Evolutionary conservation across 64 coral and sea anemone species (phyloP).

Genomic region (Montipora sp.): DNA sequence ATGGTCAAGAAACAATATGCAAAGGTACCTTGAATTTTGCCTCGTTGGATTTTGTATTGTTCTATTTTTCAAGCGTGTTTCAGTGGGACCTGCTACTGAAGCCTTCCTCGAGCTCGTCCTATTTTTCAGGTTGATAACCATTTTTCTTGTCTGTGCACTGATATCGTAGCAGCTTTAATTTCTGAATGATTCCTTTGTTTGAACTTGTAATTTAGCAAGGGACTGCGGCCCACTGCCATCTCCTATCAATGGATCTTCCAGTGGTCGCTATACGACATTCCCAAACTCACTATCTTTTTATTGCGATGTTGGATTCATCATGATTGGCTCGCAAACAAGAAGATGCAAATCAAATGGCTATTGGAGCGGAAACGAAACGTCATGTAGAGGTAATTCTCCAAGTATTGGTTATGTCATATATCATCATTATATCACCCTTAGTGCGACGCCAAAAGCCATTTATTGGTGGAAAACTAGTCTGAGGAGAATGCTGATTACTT

Average conservation of each 20-base stretch:
- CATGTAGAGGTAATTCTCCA: conserved; percentile 24
- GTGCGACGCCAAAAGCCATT: no score
- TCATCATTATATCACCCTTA: no score
- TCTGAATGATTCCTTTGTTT: not conserved
- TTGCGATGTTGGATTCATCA: conserved; percentile 59
- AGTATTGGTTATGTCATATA: no score
- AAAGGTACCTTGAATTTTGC: not conserved
- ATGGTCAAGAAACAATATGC: conserved; percentile 15
- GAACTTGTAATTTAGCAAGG: conserved; percentile 28
- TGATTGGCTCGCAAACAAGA: conserved; percentile 54
- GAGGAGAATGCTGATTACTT: not conserved
- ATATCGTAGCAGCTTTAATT: not conserved
- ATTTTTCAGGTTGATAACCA: no score
- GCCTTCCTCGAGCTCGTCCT: no score
- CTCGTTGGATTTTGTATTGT: not conserved
- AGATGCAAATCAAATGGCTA: conserved; percentile 35
- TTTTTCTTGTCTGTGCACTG: not conserved
- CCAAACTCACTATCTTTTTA: conserved; percentile 35
- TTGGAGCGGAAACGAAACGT: conserved; percentile 51
- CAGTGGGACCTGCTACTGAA: not conserved
- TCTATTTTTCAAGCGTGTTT: not conserved
- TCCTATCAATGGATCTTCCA: conserved; percentile 38
- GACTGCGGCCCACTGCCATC: conserved; percentile 59
- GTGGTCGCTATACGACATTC: conserved; percentile 24
- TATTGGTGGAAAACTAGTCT: no score